Evolutionary conservation across 2,888 invertebrate genomes (phyloP).

Genomic region (Tetrapedia diversipes): DNA sequence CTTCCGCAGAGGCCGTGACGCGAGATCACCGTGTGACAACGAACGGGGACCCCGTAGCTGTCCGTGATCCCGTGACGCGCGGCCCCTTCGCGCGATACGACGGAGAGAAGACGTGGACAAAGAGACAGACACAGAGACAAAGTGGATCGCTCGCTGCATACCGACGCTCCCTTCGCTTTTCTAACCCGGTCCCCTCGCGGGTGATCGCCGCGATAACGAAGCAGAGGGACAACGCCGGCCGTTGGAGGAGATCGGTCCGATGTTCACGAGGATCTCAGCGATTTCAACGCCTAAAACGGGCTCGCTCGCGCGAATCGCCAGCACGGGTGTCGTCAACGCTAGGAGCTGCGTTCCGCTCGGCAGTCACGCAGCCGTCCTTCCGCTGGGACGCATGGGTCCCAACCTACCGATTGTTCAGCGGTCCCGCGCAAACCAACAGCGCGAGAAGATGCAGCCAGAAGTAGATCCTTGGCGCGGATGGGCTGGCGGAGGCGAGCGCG

Average conservation of each 20-base stretch:
- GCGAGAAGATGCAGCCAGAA: constrained; percentile 57
- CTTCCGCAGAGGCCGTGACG: constrained; percentile 2
- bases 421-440: constrained; percentile 59
- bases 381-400: not conserved
- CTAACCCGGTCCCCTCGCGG: not conserved
- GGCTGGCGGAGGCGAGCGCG: constrained; percentile 86
- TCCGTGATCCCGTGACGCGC: constrained; percentile 3
- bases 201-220: not conserved
- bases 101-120: constrained; percentile 59
- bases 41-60: too few species aligned
- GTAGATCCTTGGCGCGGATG: constrained; percentile 57
- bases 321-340: not conserved
- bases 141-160: constrained; percentile 36
- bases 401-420: constrained; percentile 62
- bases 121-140: constrained; percentile 64
- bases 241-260: not conserved
- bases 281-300: not conserved
- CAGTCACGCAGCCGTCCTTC: constrained; percentile 27
- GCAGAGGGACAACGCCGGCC: not conserved
- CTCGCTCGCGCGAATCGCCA: constrained; percentile 9
- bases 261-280: constrained; percentile 1
- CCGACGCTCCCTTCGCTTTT: constrained; percentile 6
- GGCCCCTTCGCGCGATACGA: constrained; percentile 29
- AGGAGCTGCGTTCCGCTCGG: constrained; percentile 8
- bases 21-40: too few species aligned